Conservation (phyloP, 2,888 invertebrate genomes). For the Diaperis boleti region DNA sequence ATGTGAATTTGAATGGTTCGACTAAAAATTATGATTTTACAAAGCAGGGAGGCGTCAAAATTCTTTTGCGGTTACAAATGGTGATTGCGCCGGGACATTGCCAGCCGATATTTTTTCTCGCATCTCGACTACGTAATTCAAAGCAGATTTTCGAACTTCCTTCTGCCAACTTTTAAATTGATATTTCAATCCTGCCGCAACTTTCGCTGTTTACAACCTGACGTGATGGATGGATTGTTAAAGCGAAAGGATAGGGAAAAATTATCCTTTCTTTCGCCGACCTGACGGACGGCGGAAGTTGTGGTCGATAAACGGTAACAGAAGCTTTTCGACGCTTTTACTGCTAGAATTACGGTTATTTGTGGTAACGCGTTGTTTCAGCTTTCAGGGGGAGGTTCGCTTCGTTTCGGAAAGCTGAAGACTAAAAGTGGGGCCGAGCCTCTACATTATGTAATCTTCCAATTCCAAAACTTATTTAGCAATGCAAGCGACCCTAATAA, state of each 20-base stretch:
- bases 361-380: conserved; percentile 5
- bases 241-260: conserved; percentile 6
- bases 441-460: too few relatives aligned
- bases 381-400: conserved; percentile 4
- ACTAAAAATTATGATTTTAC: too few relatives aligned
- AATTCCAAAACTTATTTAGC: too few relatives aligned
- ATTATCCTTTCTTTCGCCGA: conserved; percentile 6
- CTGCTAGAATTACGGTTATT: conserved; percentile 3
- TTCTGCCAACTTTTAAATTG: conserved; percentile 32
- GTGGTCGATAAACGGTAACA: conserved; percentile 2
- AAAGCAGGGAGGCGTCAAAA: too few relatives aligned
- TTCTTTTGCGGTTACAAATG: background rate
- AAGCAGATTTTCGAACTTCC: conserved; percentile 2
- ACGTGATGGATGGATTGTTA: conserved; percentile 16
- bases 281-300: background rate
- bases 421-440: too few relatives aligned
- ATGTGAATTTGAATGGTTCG: too few relatives aligned
- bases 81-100: background rate
- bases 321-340: conserved; percentile 5
- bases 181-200: conserved; percentile 22
- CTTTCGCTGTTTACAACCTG: conserved; percentile 14
- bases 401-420: too few relatives aligned
- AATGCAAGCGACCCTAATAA: too few relatives aligned
- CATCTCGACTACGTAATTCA: background rate
- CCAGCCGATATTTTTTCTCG: background rate